A percentile compares a stretch with the other conserved stretches of the same genome.
Conservation (phyloP, 2,888 invertebrate genomes). For the Polyommatus icarus region DNA sequence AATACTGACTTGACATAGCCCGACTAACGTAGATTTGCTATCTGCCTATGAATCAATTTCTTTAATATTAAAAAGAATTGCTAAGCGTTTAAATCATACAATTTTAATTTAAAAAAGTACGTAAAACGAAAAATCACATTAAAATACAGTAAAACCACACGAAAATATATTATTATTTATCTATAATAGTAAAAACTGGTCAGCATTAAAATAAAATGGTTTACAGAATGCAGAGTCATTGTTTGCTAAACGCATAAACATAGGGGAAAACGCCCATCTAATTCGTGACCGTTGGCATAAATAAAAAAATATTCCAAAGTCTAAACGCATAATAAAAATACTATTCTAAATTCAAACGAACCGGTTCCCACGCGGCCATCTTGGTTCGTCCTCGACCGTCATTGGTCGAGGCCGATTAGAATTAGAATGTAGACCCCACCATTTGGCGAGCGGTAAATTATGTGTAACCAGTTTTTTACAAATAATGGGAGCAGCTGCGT, state of each 20-base stretch:
- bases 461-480: slow-evolving; percentile 71
- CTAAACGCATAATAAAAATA: slow-evolving; percentile 70
- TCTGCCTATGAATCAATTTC: too few species aligned
- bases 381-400: slow-evolving; percentile 76
- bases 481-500: slow-evolving; percentile 67
- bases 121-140: too few species aligned
- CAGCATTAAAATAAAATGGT: slow-evolving; percentile 16
- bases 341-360: slow-evolving; percentile 80
- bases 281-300: slow-evolving; percentile 44
- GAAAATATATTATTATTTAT: neutral
- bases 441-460: slow-evolving; percentile 78
- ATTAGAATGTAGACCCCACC: slow-evolving; percentile 80
- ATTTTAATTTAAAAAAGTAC: too few species aligned
- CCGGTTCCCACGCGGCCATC: slow-evolving; percentile 80
- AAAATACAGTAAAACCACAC: too few species aligned
- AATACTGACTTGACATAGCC: too few species aligned
- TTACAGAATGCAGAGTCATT: neutral
- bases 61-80: too few species aligned
- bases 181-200: neutral
- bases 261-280: slow-evolving; percentile 35
- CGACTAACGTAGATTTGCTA: too few species aligned
- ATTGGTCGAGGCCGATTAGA: slow-evolving; percentile 79
- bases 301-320: slow-evolving; percentile 60
- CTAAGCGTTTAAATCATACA: too few species aligned
- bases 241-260: neutral